Conservation (phyloP, 2,113 vertebrate genomes). For the Urocolius indicus region DNA sequence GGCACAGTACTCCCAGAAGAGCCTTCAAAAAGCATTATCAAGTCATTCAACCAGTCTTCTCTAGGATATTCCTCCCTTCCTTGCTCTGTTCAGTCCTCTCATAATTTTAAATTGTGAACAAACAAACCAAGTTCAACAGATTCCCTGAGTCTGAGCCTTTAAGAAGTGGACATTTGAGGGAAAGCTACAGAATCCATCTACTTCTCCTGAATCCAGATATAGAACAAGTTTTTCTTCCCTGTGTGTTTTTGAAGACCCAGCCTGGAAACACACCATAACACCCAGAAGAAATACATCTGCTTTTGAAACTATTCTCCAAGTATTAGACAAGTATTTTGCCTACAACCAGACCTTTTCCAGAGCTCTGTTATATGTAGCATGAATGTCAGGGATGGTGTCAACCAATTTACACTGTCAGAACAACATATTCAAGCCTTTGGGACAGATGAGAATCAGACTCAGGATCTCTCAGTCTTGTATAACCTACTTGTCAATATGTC, state of each 20-base stretch:
- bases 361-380: neutral
- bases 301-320: neutral
- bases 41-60: neutral
- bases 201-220: neutral
- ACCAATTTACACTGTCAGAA: neutral
- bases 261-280: neutral
- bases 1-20: neutral
- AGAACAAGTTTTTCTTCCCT: neutral
- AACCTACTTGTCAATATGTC: constrained; percentile 14
- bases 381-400: neutral
- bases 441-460: neutral
- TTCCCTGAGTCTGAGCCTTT: neutral
- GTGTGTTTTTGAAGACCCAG: neutral
- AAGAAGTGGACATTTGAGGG: neutral
- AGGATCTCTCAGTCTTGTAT: neutral
- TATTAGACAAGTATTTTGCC: neutral
- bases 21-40: neutral
- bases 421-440: neutral
- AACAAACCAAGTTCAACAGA: neutral
- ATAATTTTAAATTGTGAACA: neutral
- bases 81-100: neutral
- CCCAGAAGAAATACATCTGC: neutral
- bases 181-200: neutral
- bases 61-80: neutral
- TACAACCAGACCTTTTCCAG: neutral